These are phyloP conservation scores for Mystacornis crossleyi DNA, from an alignment of 2,113 vertebrate genomes.

Conservation along the genomic window DNA sequence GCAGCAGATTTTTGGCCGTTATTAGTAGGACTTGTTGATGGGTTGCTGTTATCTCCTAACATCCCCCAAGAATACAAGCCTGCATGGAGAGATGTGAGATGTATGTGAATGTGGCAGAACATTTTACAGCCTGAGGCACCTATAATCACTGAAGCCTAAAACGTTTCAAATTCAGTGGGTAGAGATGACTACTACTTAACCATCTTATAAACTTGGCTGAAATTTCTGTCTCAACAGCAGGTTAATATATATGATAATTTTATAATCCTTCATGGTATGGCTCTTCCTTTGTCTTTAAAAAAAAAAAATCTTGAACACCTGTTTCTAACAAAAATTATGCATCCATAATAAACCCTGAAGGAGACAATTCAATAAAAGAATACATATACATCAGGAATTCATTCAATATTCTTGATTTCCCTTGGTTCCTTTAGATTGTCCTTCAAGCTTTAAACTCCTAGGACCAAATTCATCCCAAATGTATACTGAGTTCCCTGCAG, in stretches of 20 bases:
- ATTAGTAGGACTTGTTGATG: background rate
- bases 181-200: constrained; percentile 6
- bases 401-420: constrained; percentile 67
- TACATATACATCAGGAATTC: constrained; percentile 38
- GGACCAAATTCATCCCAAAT: background rate
- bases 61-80: constrained; percentile 1
- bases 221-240: background rate
- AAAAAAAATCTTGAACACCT: background rate
- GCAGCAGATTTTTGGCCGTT: background rate
- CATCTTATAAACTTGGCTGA: constrained; percentile 18
- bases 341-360: constrained; percentile 32
- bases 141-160: constrained; percentile 14
- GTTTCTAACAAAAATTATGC: constrained; percentile 31
- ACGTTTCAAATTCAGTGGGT: background rate
- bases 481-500: background rate
- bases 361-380: constrained; percentile 43
- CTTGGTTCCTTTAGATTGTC: constrained; percentile 42
- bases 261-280: constrained; percentile 22
- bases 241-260: constrained; percentile 67
- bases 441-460: constrained; percentile 30
- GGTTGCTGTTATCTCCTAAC: background rate
- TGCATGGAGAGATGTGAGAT: background rate
- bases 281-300: background rate
- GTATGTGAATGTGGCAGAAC: background rate
- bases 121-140: background rate